Percentiles rank a stretch among this genome's conserved stretches.
phyloP scores from a whole-genome alignment of 2,113 vertebrate species.

The Melanostigma gelatinosum region DNA sequence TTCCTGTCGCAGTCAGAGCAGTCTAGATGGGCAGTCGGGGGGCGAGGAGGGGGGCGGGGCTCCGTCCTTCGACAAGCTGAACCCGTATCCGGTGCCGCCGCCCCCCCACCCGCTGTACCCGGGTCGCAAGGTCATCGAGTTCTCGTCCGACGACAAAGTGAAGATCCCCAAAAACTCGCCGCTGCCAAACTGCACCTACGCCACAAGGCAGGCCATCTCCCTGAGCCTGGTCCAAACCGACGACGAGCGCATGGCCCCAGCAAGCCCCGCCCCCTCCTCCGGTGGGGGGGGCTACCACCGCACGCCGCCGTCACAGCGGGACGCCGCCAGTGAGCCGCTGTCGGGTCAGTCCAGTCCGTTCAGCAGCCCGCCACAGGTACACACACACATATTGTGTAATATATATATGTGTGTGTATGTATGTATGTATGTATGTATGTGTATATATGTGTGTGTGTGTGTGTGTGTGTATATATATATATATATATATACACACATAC shows the following conservation, averaged over 20 bases:
- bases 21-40: constrained; percentile 79
- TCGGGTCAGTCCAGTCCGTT: constrained; percentile 90
- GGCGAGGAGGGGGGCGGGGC: constrained; percentile 67
- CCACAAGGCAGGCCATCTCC: constrained; percentile 96
- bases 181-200: constrained; percentile 96
- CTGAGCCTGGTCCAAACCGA: constrained; percentile 94
- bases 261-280: constrained; percentile 86
- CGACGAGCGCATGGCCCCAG: constrained; percentile 76
- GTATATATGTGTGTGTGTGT: no score
- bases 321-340: constrained; percentile 68
- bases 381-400: neutral
- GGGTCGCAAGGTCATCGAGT: constrained; percentile 96
- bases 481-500: no score
- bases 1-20: constrained; percentile 82
- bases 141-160: constrained; percentile 94
- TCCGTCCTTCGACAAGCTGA: constrained; percentile 91
- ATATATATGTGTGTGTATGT: no score
- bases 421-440: no score
- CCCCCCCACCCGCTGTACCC: constrained; percentile 90
- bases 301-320: constrained; percentile 77
- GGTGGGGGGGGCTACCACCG: constrained; percentile 34
- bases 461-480: no score
- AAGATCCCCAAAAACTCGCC: constrained; percentile 97
- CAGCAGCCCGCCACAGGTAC: constrained; percentile 84
- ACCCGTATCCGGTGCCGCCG: constrained; percentile 91